A percentile compares a stretch with the other conserved stretches of the same genome.
Evolutionary conservation across 2,113 vertebrate genomes (phyloP).

Genomic region (Malurus cyaneus): DNA sequence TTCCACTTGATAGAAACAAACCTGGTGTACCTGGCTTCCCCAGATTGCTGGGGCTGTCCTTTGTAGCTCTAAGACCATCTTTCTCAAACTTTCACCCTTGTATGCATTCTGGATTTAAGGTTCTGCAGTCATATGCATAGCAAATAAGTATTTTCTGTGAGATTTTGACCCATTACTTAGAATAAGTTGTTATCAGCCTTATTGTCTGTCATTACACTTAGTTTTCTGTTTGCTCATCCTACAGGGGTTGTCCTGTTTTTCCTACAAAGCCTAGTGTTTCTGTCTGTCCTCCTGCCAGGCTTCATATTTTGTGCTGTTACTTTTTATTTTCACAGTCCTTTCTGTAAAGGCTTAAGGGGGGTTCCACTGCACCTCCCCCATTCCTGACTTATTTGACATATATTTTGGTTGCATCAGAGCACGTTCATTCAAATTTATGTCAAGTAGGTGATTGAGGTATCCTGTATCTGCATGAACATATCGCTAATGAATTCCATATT

Average conservation of each 20-base stretch:
- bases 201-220: background rate
- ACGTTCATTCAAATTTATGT: background rate
- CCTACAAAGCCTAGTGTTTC: background rate
- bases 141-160: background rate
- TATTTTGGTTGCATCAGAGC: background rate
- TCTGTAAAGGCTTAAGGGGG: background rate
- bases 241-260: background rate
- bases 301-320: background rate
- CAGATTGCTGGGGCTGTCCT: accelerated
- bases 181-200: background rate
- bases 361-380: background rate
- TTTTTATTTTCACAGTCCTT: background rate
- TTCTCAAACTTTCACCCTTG: background rate
- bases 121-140: background rate
- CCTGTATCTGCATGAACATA: background rate
- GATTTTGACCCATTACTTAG: background rate
- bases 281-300: background rate
- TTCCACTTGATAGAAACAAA: background rate
- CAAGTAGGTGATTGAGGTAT: background rate
- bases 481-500: background rate
- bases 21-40: background rate
- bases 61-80: background rate
- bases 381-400: background rate
- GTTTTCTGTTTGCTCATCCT: background rate
- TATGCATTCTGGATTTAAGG: background rate